These are phyloP conservation scores for Poecile montanus DNA, from an alignment of 2,797 vertebrate genomes.

Conservation along the genomic window DNA sequence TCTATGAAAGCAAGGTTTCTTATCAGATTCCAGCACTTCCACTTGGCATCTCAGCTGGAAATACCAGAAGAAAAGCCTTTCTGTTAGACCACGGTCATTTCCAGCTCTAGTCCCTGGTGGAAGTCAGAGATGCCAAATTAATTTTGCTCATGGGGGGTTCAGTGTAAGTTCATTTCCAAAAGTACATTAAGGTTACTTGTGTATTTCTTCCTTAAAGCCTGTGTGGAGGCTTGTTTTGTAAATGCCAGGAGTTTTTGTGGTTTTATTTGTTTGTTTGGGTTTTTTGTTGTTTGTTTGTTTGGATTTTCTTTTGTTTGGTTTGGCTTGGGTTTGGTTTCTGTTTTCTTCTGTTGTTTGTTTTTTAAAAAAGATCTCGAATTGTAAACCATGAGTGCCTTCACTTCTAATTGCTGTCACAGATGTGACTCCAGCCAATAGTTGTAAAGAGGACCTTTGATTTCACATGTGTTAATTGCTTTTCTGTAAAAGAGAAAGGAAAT, in stretches of 20 bases:
- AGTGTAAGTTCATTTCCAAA: slow-evolving; percentile 19
- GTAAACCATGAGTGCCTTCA: neutral
- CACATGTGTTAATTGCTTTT: neutral
- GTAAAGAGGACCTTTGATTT: neutral
- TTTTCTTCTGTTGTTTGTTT: neutral
- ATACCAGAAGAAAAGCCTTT: slow-evolving; percentile 44
- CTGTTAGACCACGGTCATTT: neutral
- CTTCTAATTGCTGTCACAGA: neutral
- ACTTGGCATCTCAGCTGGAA: slow-evolving; percentile 52
- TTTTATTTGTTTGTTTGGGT: neutral
- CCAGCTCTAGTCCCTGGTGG: neutral
- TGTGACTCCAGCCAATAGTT: neutral
- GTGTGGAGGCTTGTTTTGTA: neutral
- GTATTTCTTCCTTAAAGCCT: neutral
- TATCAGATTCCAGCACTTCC: slow-evolving; percentile 48
- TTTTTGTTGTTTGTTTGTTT: neutral
- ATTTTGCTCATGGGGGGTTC: neutral
- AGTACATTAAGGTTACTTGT: neutral
- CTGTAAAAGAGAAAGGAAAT: neutral
- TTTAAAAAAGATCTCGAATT: accelerated
- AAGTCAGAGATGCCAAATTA: slow-evolving; percentile 25
- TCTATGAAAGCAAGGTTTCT: neutral
- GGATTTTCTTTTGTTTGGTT: neutral
- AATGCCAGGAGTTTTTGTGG: neutral
- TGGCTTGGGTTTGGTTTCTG: neutral